Evolutionary conservation across 2,113 vertebrate genomes (phyloP).

Genomic region (Romanogobio albipinnatus): DNA sequence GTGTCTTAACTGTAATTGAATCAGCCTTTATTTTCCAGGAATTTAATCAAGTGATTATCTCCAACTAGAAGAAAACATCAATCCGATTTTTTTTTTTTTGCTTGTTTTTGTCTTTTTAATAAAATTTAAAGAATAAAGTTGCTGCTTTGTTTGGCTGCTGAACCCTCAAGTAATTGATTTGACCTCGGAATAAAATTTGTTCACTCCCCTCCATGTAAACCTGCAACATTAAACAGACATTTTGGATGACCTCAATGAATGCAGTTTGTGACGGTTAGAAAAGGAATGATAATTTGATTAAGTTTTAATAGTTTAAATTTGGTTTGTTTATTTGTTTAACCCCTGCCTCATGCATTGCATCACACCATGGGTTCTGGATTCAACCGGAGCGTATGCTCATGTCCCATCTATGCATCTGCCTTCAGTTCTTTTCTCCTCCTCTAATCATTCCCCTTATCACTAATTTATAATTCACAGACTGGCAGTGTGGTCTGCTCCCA

Average conservation of each 20-base stretch:
- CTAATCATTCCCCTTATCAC: background rate
- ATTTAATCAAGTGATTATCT: conserved; percentile 22
- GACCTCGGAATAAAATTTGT: background rate
- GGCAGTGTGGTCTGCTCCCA: background rate
- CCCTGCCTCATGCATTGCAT: background rate
- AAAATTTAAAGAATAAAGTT: background rate
- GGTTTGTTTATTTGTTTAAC: conserved; percentile 12
- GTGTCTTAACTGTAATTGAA: conserved; percentile 41
- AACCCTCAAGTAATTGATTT: background rate
- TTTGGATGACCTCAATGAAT: background rate
- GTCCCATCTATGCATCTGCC: background rate
- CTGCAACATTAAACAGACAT: conserved; percentile 4
- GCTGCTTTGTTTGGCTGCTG: conserved; percentile 4
- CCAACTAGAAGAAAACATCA: background rate
- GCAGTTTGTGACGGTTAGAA: background rate
- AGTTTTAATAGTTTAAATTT: conserved; percentile 3
- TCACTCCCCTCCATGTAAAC: background rate
- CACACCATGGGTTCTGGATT: background rate
- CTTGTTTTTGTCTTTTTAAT: background rate
- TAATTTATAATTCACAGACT: background rate
- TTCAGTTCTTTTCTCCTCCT: background rate
- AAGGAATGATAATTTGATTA: background rate
- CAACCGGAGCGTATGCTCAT: background rate
- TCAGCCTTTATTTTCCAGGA: conserved; percentile 17
- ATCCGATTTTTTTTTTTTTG: background rate